These are phyloP conservation scores for Pangasianodon gigas DNA, from an alignment of 2,113 vertebrate genomes.

Conservation along the genomic window DNA sequence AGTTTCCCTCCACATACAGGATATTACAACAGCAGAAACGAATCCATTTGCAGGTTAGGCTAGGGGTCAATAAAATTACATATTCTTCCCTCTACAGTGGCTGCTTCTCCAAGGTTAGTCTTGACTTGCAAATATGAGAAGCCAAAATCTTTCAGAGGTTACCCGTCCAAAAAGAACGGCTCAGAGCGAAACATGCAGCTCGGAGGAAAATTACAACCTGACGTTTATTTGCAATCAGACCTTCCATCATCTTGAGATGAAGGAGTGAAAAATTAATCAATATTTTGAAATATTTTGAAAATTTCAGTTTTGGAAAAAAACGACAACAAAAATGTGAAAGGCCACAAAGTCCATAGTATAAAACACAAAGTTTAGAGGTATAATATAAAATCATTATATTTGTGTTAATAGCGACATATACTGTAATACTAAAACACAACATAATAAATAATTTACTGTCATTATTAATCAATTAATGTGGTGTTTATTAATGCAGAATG, in stretches of 20 bases:
- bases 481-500: background rate
- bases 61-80: conserved; percentile 37
- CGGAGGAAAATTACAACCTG: conserved; percentile 11
- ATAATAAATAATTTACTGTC: background rate
- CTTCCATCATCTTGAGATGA: conserved; percentile 2
- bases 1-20: conserved; percentile 7
- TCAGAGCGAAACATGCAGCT: background rate
- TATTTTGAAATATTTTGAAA: conserved; percentile 5
- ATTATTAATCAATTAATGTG: background rate
- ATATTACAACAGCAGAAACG: conserved; percentile 26
- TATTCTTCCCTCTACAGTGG: conserved; percentile 9
- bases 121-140: conserved; percentile 34
- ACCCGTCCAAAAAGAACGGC: background rate
- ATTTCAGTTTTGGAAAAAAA: background rate
- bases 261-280: conserved; percentile 19
- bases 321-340: background rate
- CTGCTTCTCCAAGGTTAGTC: conserved; percentile 29
- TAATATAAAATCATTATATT: background rate
- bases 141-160: conserved; percentile 38
- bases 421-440: background rate
- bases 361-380: background rate
- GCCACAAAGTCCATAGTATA: background rate
- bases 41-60: conserved; percentile 28
- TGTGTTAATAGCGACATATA: background rate
- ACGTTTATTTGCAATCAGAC: conserved; percentile 19